Percentiles rank a stretch among this genome's conserved stretches.
Evolutionary conservation across 1,140 invertebrate species (phyloP).

Genomic region (Cherax quadricarinatus): DNA sequence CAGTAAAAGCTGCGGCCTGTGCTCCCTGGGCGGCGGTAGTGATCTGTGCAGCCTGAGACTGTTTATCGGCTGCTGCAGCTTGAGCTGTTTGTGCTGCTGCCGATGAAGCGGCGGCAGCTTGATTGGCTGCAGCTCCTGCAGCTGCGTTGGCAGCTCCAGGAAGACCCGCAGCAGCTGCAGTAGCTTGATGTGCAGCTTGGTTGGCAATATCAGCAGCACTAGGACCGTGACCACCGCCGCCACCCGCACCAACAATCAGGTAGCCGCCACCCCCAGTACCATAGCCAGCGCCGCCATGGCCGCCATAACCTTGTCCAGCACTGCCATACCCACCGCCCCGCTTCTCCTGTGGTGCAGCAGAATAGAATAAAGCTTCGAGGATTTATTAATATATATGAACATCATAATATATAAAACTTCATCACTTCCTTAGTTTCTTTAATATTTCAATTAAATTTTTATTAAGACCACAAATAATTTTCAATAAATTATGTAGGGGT

Average conservation of each 20-base stretch:
- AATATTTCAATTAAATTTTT: too few relatives aligned
- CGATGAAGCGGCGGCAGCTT: not conserved
- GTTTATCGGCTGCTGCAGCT: not conserved
- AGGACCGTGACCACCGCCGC: conserved; percentile 1
- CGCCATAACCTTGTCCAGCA: not conserved
- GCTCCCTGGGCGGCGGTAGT: not conserved
- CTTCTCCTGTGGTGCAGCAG: conserved; percentile 27
- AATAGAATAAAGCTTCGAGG: too few relatives aligned
- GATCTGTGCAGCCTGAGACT: not conserved
- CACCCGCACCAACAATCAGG: conserved; percentile 41
- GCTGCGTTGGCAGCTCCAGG: conserved; percentile 47
- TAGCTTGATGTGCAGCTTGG: conserved; percentile 2
- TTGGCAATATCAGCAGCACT: not conserved
- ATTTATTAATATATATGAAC: too few relatives aligned
- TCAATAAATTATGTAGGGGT: too few relatives aligned
- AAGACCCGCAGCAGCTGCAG: not conserved
- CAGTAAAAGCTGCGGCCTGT: not conserved
- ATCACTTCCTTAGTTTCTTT: too few relatives aligned
- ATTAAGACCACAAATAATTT: too few relatives aligned
- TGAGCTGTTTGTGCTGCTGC: conserved; percentile 3
- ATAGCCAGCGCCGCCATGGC: conserved; percentile 31
- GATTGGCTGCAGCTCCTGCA: conserved; percentile 5
- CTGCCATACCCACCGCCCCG: conserved; percentile 18
- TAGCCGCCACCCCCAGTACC: conserved; percentile 41
- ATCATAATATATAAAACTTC: too few relatives aligned